Evolutionary conservation across 2,797 vertebrate genomes (phyloP), one percentile per base, ranked within the genome.

Genomic region (Semotilus atromaculatus): DNA sequence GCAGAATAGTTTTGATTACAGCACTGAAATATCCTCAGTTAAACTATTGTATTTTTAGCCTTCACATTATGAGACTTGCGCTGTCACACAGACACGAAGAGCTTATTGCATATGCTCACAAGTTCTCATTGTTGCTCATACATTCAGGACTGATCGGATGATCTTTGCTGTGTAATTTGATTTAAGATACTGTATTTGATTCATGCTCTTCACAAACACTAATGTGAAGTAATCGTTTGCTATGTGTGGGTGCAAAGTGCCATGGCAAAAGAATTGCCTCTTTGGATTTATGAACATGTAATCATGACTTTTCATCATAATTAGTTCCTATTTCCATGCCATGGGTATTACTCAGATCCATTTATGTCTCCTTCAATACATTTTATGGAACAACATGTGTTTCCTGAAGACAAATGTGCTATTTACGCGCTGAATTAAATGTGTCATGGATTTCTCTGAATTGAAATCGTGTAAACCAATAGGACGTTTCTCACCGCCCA

Each of bases 231-330:
- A 67, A 75, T 80, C 1, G 2, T 64, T 29, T 66, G 51, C 58
- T 83, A 38, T 68, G 40, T 51, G 72, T 38, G 43, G 64, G 31
- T 77, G 51, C 51, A 82, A 67, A 76, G 23, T 81, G 79, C 21
- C 84, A 76, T 34, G 55, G 85, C 18, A 58, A 70, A 81, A 77
- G 43, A 76, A 77, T 87, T 58, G 71, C 71, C 62, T 80, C 78
- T 81, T 72, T 51, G 31, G 53, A 84, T 70, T 68, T 81, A 70
- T 84, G 72, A 64, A 80, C 72, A 84, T 31, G 43, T 81, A 84
- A 87, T 87, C 82, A 72, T 53, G 73, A 73, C 82, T 77, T 81
- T 87, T 81, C 74, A 84, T 87, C 78, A 85, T 81, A 87, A 87
- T 87, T 77, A 77, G 51, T 72, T 81, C 55, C 55, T 85, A 82